A percentile compares a stretch with the other conserved stretches of the same genome.
Evolutionary conservation across 1,140 invertebrate genomes (phyloP).

Genomic region (Lepidurus packardi): DNA sequence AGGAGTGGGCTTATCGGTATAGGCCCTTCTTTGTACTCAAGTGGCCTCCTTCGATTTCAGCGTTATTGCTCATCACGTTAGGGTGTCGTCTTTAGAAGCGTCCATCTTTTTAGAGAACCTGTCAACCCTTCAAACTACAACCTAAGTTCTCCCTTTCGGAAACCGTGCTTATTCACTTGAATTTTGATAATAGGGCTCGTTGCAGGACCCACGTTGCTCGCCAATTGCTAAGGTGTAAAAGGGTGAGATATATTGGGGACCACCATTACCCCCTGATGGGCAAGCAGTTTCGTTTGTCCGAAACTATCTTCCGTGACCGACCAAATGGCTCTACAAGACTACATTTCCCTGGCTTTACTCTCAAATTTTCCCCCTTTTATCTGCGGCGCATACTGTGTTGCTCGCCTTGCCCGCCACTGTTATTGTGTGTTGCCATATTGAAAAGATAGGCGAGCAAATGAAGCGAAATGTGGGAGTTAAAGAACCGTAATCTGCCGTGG

Average conservation of each 20-base stretch:
- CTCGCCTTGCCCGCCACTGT: neutral
- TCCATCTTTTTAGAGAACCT: no score
- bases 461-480: neutral
- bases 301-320: neutral
- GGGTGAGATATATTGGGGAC: conserved; percentile 10
- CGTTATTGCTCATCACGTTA: no score
- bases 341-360: neutral
- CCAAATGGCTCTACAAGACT: neutral
- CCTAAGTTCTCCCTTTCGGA: no score
- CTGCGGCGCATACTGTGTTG: neutral
- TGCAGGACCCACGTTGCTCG: neutral
- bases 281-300: conserved; percentile 1
- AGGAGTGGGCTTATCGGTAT: no score
- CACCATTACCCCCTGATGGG: neutral
- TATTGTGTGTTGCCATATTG: neutral
- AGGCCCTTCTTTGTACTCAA: no score
- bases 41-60: no score
- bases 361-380: neutral
- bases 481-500: neutral
- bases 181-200: no score
- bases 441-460: conserved; percentile 15
- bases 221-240: neutral
- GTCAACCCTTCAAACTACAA: no score
- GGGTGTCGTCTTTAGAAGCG: no score
- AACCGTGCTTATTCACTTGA: no score